phyloP scores from a whole-genome alignment of 1,140 invertebrate genomes.

The Hylyphantes graminicola region DNA sequence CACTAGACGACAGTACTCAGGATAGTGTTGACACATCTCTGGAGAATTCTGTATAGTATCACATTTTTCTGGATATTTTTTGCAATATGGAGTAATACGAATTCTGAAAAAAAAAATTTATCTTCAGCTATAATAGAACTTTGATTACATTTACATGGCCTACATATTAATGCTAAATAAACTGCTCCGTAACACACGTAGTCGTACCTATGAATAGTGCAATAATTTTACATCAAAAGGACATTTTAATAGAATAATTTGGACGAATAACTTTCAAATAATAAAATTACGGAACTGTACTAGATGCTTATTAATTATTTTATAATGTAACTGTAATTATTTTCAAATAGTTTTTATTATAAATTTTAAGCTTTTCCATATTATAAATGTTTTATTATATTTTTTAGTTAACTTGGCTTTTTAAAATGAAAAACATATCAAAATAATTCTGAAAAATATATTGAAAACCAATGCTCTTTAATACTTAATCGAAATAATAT shows the following conservation, averaged over 20 bases:
- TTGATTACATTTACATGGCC: not conserved
- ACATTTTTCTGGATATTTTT: constrained; percentile 33
- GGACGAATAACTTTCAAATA: too few relatives aligned
- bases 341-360: not conserved
- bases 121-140: not conserved
- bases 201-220: too few relatives aligned
- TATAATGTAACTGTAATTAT: too few relatives aligned
- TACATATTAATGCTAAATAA: not conserved
- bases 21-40: constrained; percentile 1
- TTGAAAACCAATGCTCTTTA: not conserved
- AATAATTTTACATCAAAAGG: too few relatives aligned
- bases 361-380: not conserved
- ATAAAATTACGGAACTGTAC: too few relatives aligned
- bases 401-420: not conserved
- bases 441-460: not conserved
- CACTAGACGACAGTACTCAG: constrained; percentile 31
- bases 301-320: too few relatives aligned
- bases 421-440: not conserved
- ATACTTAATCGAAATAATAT: not conserved
- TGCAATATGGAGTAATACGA: constrained; percentile 7
- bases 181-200: too few relatives aligned
- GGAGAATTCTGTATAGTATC: not conserved
- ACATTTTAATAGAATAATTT: too few relatives aligned
- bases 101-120: constrained; percentile 23
- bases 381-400: not conserved